phyloP scores from a whole-genome alignment of 2,797 vertebrate genomes.

The Lindbergichthys nudifrons region DNA sequence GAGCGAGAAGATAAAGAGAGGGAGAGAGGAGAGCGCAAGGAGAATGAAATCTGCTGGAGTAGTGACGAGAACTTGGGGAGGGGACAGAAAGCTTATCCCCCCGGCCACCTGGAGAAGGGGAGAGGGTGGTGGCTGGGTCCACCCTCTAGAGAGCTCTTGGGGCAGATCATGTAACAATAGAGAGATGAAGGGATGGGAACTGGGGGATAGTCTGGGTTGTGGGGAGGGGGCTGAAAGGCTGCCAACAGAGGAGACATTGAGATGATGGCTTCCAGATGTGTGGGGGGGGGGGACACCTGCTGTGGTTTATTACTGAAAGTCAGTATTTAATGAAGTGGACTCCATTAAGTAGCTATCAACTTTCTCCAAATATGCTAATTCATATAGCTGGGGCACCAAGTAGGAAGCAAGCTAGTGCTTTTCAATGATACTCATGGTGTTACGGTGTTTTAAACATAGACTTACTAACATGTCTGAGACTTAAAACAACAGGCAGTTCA shows the following conservation, averaged over 20 bases:
- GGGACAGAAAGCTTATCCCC: slow-evolving; percentile 81
- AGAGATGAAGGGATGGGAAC: slow-evolving; percentile 73
- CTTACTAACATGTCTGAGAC: neutral
- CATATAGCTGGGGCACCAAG: slow-evolving; percentile 10
- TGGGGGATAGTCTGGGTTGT: slow-evolving; percentile 57
- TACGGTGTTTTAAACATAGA: neutral
- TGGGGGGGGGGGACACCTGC: slow-evolving; percentile 71
- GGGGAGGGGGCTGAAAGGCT: slow-evolving; percentile 51
- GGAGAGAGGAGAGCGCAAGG: slow-evolving; percentile 51
- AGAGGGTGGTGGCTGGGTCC: slow-evolving; percentile 56
- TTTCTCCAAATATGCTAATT: slow-evolving; percentile 50
- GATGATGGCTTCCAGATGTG: slow-evolving; percentile 85
- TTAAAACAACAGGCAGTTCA: neutral
- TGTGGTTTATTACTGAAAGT: slow-evolving; percentile 71
- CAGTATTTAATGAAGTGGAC: slow-evolving; percentile 62
- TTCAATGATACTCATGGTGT: neutral
- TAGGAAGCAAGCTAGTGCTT: slow-evolving; percentile 7
- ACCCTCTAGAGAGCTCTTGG: slow-evolving; percentile 75
- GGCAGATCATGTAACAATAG: slow-evolving; percentile 83
- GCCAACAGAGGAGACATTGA: slow-evolving; percentile 65
- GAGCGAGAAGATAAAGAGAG: slow-evolving; percentile 61
- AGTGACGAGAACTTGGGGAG: slow-evolving; percentile 68
- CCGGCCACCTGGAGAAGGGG: slow-evolving; percentile 77
- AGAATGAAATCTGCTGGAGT: slow-evolving; percentile 78
- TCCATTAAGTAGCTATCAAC: slow-evolving; percentile 65